Percentiles rank a stretch among this genome's conserved stretches.
phyloP scores from a whole-genome alignment of 2,888 invertebrate genomes.

The Cryptops parisi region DNA sequence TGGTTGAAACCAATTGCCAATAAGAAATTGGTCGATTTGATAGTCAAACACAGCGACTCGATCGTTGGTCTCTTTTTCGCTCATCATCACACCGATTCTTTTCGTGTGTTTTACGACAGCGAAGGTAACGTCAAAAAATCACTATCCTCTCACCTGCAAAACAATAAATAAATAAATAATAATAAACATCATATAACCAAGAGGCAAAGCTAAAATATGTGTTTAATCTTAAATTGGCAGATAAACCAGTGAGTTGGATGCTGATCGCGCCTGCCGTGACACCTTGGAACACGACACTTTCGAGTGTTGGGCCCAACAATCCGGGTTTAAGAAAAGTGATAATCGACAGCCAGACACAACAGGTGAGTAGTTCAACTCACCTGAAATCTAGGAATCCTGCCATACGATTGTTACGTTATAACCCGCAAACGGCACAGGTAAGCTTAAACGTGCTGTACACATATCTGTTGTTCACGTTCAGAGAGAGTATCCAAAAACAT shows the following conservation, averaged over 20 bases:
- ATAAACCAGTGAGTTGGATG: conserved; percentile 66
- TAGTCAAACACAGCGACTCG: conserved; percentile 26
- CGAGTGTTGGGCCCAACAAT: conserved; percentile 46
- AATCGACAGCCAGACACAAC: conserved; percentile 44
- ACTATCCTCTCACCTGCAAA: too few relatives aligned
- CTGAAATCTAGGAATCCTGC: not conserved
- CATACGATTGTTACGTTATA: conserved; percentile 1
- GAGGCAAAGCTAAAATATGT: too few relatives aligned
- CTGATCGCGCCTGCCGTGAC: conserved; percentile 81
- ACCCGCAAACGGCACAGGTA: not conserved
- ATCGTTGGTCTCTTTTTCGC: conserved; percentile 31
- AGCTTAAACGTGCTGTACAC: too few relatives aligned
- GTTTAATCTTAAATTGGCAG: conserved; percentile 33
- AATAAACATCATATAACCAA: too few relatives aligned
- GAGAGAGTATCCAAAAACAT: too few relatives aligned
- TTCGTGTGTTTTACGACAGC: conserved; percentile 26
- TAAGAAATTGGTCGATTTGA: conserved; percentile 25
- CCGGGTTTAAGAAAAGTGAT: conserved; percentile 77
- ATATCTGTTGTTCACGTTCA: too few relatives aligned
- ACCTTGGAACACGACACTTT: conserved; percentile 51
- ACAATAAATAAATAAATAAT: too few relatives aligned
- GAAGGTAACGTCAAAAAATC: too few relatives aligned
- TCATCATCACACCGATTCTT: conserved; percentile 31
- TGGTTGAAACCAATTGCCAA: conserved; percentile 32
- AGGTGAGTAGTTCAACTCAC: conserved; percentile 7